Conservation (phyloP, 2,888 invertebrate species). For the Drosophila greeni region DNA sequence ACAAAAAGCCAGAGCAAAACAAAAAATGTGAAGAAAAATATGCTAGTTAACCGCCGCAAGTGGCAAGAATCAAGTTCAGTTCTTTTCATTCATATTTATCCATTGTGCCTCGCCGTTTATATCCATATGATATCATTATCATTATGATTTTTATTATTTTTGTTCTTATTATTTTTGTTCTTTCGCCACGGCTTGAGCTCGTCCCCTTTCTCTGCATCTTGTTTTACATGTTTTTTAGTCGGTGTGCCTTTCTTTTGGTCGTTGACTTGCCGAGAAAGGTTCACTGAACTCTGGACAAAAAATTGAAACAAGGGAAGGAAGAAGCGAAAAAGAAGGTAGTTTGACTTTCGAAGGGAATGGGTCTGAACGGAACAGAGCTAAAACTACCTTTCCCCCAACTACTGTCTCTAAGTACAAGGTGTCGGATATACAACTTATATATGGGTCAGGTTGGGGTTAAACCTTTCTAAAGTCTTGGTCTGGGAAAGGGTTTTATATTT, state of each 20-base stretch:
- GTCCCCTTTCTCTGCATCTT: slow-evolving; percentile 23
- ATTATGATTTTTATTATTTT: slow-evolving; percentile 25
- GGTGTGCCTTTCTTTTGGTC: slow-evolving; percentile 37
- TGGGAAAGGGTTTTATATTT: slow-evolving; percentile 11
- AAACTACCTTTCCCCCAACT: slow-evolving; percentile 30
- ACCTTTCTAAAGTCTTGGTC: slow-evolving; percentile 18
- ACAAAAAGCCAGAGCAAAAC: slow-evolving; percentile 31
- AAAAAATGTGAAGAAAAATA: slow-evolving; percentile 14
- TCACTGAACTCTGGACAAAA: slow-evolving; percentile 22
- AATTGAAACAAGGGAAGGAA: slow-evolving; percentile 13
- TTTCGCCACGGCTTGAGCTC: neutral
- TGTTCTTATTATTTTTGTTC: slow-evolving; percentile 9
- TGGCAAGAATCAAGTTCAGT: slow-evolving; percentile 34
- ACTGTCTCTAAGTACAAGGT: slow-evolving; percentile 15
- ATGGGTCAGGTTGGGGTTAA: slow-evolving; percentile 32
- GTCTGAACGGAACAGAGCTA: slow-evolving; percentile 4
- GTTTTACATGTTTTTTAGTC: slow-evolving; percentile 28
- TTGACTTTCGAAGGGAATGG: slow-evolving; percentile 35
- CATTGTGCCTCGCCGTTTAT: slow-evolving; percentile 18
- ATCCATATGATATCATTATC: slow-evolving; percentile 49
- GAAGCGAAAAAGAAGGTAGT: slow-evolving; percentile 12
- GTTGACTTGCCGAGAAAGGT: slow-evolving; percentile 39
- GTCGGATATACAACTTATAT: slow-evolving; percentile 19
- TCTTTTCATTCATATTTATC: slow-evolving; percentile 11
- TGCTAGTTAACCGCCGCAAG: slow-evolving; percentile 20